Conservation (phyloP, 1,140 invertebrate genomes). For the Dendroctonus ponderosae region DNA sequence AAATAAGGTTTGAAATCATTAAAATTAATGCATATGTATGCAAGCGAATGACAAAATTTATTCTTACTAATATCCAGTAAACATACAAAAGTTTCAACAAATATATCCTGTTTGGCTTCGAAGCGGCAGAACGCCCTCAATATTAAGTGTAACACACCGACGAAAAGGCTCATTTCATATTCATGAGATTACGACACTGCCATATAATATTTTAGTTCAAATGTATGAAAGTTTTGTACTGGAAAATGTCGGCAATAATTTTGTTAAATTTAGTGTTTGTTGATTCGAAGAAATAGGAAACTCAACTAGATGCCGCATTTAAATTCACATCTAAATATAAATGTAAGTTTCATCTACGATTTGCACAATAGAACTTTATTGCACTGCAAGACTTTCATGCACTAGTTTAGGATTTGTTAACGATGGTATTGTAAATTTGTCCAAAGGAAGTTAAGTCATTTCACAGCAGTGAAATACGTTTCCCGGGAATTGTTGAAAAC, state of each 20-base stretch:
- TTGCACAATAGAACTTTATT: not conserved
- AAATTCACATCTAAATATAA: not conserved
- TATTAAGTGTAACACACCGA: not conserved
- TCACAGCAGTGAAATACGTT: too few species aligned
- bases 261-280: not conserved
- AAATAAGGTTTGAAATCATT: too few species aligned
- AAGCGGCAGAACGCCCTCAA: not conserved
- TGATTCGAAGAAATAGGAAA: not conserved
- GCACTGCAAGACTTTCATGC: too few species aligned
- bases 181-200: not conserved
- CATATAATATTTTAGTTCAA: not conserved
- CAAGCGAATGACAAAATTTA: not conserved
- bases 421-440: too few species aligned
- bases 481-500: too few species aligned
- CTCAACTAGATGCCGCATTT: not conserved
- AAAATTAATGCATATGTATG: not conserved
- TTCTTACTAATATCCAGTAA: not conserved
- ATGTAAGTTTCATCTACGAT: not conserved
- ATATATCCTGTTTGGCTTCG: not conserved
- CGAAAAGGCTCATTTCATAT: slow-evolving; percentile 3
- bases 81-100: not conserved
- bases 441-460: too few species aligned
- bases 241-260: not conserved
- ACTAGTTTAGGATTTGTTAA: too few species aligned
- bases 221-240: too few species aligned